Evolutionary conservation across 2,113 vertebrate genomes (phyloP), one percentile per base, ranked within the genome.

Genomic region (Scalopus aquaticus): DNA sequence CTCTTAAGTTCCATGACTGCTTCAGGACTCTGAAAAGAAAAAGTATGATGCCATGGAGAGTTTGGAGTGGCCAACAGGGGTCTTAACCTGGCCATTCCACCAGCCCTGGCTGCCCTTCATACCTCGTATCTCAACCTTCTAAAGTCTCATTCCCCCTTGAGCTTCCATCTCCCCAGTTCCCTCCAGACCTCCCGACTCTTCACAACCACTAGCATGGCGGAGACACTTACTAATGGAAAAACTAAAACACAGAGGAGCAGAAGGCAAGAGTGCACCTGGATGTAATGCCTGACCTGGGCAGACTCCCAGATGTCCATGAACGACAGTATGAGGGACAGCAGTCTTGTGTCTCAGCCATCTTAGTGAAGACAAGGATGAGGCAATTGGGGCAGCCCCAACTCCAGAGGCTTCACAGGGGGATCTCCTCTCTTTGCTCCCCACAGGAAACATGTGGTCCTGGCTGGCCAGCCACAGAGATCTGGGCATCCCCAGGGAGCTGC

Each of bases 401-500:
- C 72, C 85, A 92, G 90, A 95, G 88, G 88, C 95, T 94, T 56
- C 69, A 91, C 82, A 88, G 92, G 97, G 97, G 97, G 96, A 95
- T 97, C 96, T 97, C 97, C 97, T 97, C 84, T 90, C 76, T 65
- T n/a, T 49, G 39, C 30, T 85, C 88, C 81, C 72, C 96, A 93
- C 96, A 96, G 96, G 97, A 97, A 97, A 67, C 51, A 19, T 54
- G 80, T 67, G 93, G 84, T 76, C 13, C 42, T 87, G 77, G 65
- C 56, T 11, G 42, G 90, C 80, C 87, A 90, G 62, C 72, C 60
- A 12, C 94, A 96, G 94, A 88, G 49, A 81, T 73, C 92, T 95
- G 97, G 96, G 92, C 95, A 95, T 97, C 90, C 97, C 97, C 97
- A 94, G 10, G 8, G 80, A 97, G 72, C 30, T 91, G 67, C 37